Percentiles rank a stretch among this genome's conserved stretches.
These are phyloP conservation scores for Amblyopsis hoosieri DNA, from an alignment of 2,797 vertebrate species.

Conservation along the genomic window DNA sequence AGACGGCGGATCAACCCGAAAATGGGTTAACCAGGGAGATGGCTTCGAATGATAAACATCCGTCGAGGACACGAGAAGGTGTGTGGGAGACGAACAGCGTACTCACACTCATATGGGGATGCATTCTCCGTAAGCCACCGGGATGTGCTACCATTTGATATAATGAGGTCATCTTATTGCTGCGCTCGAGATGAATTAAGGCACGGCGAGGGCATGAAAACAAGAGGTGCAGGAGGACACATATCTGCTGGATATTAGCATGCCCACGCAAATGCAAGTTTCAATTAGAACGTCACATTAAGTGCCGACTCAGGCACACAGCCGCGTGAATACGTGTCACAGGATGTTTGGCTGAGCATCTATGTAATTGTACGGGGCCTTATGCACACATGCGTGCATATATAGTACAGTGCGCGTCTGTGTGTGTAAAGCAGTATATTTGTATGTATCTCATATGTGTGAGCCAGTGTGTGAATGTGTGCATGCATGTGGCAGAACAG, in stretches of 20 bases:
- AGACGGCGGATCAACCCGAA: not conserved
- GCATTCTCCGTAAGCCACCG: not conserved
- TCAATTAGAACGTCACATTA: constrained; percentile 13
- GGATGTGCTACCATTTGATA: constrained; percentile 36
- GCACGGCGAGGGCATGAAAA: not conserved
- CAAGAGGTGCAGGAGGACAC: not conserved
- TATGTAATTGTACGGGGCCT: not conserved
- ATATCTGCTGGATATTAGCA: constrained; percentile 5
- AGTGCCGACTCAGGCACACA: constrained; percentile 4
- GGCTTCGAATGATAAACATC: constrained; percentile 40
- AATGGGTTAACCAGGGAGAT: constrained; percentile 28
- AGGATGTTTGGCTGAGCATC: constrained; percentile 26
- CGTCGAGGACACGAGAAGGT: constrained; percentile 8
- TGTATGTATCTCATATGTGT: constrained; percentile 9
- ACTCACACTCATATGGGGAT: not conserved
- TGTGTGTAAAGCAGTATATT: constrained; percentile 2
- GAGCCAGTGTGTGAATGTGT: constrained; percentile 14
- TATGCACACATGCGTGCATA: not conserved
- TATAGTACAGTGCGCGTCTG: not conserved
- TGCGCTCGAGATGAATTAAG: constrained; percentile 1
- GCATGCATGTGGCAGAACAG: not conserved
- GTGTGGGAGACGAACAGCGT: constrained; percentile 37
- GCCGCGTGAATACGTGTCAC: not conserved
- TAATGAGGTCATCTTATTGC: constrained; percentile 16
- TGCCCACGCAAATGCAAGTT: constrained; percentile 29